Conservation (phyloP, 2,888 invertebrate genomes). For the Drosophila anomelani region DNA sequence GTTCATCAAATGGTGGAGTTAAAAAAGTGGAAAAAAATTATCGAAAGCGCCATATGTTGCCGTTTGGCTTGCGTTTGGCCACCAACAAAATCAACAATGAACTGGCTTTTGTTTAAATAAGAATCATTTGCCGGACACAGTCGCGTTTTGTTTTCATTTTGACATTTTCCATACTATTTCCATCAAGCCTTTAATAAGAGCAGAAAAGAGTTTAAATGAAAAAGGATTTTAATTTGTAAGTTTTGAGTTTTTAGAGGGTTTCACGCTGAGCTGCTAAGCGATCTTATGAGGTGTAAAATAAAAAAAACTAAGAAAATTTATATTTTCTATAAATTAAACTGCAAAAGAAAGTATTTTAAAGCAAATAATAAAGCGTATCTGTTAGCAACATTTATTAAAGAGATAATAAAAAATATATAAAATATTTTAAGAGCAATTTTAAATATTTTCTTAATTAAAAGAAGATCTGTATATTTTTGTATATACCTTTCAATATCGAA, state of each 20-base stretch:
- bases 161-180: slow-evolving; percentile 47
- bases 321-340: neutral
- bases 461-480: neutral
- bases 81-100: slow-evolving; percentile 72
- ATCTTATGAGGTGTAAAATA: too few relatives aligned
- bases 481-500: neutral
- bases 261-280: neutral
- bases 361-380: neutral
- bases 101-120: slow-evolving; percentile 54
- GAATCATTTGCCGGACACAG: slow-evolving; percentile 52
- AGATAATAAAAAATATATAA: neutral
- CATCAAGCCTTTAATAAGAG: slow-evolving; percentile 1
- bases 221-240: neutral
- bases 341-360: neutral
- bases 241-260: neutral
- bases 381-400: neutral
- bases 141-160: slow-evolving; percentile 51
- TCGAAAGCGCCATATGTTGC: slow-evolving; percentile 66
- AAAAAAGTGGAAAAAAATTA: slow-evolving; percentile 35
- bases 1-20: slow-evolving; percentile 32
- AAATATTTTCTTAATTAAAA: neutral
- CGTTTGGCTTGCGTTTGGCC: slow-evolving; percentile 64
- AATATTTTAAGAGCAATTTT: neutral
- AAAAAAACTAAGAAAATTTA: neutral
- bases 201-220: neutral